A percentile compares a stretch with the other conserved stretches of the same genome.
Conservation (phyloP, 1,140 invertebrate genomes). For the Drosophila kepulauana region DNA sequence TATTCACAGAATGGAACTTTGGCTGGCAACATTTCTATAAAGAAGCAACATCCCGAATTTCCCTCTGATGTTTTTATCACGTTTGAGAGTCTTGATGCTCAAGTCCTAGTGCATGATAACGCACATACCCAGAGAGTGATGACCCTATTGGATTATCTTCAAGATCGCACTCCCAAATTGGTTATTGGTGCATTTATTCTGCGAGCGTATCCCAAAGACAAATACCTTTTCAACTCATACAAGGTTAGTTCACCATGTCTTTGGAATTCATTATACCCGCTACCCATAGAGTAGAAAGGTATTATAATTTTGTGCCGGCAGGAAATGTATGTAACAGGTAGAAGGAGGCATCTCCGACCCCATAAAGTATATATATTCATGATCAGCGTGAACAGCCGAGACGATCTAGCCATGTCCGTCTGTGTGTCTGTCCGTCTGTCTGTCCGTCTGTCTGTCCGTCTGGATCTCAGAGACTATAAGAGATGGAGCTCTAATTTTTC, state of each 20-base stretch:
- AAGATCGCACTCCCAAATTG: slow-evolving; percentile 53
- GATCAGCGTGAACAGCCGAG: too few relatives aligned
- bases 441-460: too few relatives aligned
- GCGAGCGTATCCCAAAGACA: slow-evolving; percentile 52
- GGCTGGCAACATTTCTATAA: slow-evolving; percentile 93
- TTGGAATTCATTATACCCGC: too few relatives aligned
- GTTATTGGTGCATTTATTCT: slow-evolving; percentile 70
- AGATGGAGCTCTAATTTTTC: too few relatives aligned
- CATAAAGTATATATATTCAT: too few relatives aligned
- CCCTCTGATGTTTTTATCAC: slow-evolving; percentile 92
- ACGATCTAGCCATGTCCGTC: too few relatives aligned
- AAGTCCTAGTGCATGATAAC: slow-evolving; percentile 71
- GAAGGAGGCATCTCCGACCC: too few relatives aligned
- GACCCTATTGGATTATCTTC: slow-evolving; percentile 57
- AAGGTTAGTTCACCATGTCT: slow-evolving; percentile 86
- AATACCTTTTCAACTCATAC: slow-evolving; percentile 75
- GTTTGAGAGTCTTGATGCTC: slow-evolving; percentile 89
- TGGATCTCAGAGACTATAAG: too few relatives aligned
- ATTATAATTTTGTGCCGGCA: too few relatives aligned
- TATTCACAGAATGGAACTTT: slow-evolving; percentile 87
- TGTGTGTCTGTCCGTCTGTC: too few relatives aligned
- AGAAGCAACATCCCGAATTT: slow-evolving; percentile 89
- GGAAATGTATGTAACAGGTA: too few relatives aligned
- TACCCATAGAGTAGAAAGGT: too few relatives aligned
- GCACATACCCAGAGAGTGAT: slow-evolving; percentile 43